Conservation (phyloP, 1,140 invertebrate genomes). For the Delia radicum region DNA sequence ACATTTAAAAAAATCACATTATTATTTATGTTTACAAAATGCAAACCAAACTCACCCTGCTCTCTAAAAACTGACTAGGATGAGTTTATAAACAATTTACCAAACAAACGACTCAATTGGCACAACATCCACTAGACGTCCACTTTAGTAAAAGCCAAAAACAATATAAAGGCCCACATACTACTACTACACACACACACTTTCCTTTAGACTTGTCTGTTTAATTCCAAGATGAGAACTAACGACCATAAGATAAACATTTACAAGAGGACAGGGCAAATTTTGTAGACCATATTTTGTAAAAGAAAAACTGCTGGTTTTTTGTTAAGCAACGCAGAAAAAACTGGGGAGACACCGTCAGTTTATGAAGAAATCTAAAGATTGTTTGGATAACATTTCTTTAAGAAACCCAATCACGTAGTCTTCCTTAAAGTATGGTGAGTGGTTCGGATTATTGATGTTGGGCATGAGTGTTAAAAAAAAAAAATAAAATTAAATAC, state of each 20-base stretch:
- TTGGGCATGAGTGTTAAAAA: not conserved
- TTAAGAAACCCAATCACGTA: not conserved
- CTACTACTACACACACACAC: not conserved
- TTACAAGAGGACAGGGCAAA: not conserved
- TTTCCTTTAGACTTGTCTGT: not conserved
- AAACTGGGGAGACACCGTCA: not conserved
- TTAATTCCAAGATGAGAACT: not conserved
- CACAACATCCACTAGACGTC: not conserved
- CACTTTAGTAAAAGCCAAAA: not conserved
- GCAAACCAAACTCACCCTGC: not conserved
- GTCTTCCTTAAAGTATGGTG: not conserved
- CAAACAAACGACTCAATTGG: not conserved
- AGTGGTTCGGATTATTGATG: not conserved
- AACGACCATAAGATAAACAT: not conserved
- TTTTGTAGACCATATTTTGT: not conserved
- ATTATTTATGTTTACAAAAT: not conserved
- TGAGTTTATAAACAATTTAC: not conserved
- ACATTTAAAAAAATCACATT: not conserved
- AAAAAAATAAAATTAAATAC: not conserved
- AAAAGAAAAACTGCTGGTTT: not conserved
- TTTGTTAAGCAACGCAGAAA: not conserved
- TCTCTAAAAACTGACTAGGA: too few species aligned
- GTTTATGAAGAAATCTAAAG: not conserved
- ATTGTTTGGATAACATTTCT: conserved; percentile 4
- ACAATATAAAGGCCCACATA: not conserved